Base-by-base conservation (phyloP, 2,113 vertebrate species). In the Hiodon tergisus region DNA sequence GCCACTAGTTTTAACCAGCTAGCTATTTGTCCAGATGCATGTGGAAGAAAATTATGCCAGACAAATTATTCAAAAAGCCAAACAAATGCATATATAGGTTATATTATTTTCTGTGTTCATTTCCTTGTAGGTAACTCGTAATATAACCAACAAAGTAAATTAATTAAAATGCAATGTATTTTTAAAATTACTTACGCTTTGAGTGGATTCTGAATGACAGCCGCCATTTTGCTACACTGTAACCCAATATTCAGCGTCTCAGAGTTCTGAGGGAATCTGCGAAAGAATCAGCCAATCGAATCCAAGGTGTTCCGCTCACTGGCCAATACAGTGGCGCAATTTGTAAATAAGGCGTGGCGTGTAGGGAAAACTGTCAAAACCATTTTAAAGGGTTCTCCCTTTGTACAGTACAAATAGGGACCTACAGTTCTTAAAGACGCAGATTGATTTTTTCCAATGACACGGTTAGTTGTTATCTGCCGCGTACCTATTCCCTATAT, bases 151-250 rank as follows among this genome's bases (percentile, higher is more conserved):
- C 77, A 86, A 88, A 90, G 78, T 86, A 80, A 80, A 72, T 67
- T 54, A 67, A 84, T 68, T 55, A 78, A 63, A 85, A 83, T 83
- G 81, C 52, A 67, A 62, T 75, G 57, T 86, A 84, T 85, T 78
- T 84, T 66, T 81, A 79, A 85, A 88, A 88, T 91, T 96, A 98
- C 96, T 97, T 95, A 97, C 96, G 95, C 94, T 95, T 97, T 98
- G 92, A 98, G 94, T 92, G 95, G 96, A 94, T 97, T 97, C 94
- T 98, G 96, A 98, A 98, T 98, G 96, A 97, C 96, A 97, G 96
- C 95, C 96, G 96, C 96, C 96, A 98, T 98, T 97, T 97, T 97
- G 95, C 95, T 93, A 94, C 93, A 94, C 93, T 96, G 95, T 96
- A 98, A 97, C 93, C 94, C 94, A 95, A 96, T 97, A 97, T 95